Conservation (phyloP, 2,113 vertebrate species). For the Rhabdomys dilectus region DNA sequence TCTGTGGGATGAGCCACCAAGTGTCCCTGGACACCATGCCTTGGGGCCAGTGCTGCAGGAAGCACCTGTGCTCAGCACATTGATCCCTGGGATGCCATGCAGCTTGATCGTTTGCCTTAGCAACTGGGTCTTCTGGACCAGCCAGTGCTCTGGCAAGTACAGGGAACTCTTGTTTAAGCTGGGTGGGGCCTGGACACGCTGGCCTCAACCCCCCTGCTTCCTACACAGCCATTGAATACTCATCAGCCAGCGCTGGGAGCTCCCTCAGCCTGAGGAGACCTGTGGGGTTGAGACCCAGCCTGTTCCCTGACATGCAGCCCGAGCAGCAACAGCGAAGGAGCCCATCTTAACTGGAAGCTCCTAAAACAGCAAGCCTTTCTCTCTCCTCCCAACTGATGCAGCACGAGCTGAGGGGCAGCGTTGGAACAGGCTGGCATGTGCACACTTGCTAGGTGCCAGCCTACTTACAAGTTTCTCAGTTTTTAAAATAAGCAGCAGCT, state of each 20-base stretch:
- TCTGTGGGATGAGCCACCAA: accelerated
- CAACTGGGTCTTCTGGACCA: background rate
- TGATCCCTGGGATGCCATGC: accelerated
- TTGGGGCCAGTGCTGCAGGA: accelerated
- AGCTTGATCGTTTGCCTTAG: background rate
- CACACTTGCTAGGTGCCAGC: background rate
- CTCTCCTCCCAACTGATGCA: background rate
- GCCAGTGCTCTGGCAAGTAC: accelerated
- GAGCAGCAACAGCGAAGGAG: accelerated
- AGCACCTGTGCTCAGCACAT: background rate
- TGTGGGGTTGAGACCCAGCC: background rate
- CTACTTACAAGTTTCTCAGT: background rate
- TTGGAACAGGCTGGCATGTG: accelerated
- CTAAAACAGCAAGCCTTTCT: background rate
- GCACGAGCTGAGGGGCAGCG: accelerated
- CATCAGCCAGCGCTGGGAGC: accelerated
- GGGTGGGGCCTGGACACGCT: no score
- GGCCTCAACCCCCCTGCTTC: background rate
- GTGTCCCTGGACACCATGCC: background rate
- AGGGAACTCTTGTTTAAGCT: background rate
- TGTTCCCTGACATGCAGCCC: accelerated
- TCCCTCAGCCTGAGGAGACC: no score
- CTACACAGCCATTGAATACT: background rate
- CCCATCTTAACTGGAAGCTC: accelerated
- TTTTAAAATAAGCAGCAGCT: background rate